These are phyloP conservation scores for Epistrophella euchroma DNA, from an alignment of 2,888 invertebrate species.

Conservation along the genomic window DNA sequence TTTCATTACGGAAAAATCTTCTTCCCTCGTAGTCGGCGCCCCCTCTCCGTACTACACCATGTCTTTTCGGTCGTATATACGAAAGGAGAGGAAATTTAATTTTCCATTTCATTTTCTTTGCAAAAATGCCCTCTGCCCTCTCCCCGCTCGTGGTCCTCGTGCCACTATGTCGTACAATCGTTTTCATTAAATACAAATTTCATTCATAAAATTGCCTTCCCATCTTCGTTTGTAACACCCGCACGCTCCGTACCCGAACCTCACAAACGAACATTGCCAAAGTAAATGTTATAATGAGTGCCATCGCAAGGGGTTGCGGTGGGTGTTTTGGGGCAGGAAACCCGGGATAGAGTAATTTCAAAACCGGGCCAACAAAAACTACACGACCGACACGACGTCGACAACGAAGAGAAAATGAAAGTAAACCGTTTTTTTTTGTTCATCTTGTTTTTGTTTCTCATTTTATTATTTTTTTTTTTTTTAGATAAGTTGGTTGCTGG, in stretches of 20 bases:
- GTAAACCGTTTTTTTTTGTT: constrained; percentile 59
- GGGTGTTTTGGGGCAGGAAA: constrained; percentile 37
- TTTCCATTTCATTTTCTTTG: constrained; percentile 72
- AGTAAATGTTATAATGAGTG: constrained; percentile 73
- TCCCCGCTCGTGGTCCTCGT: not conserved
- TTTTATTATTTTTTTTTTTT: constrained; percentile 42
- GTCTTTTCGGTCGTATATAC: not conserved
- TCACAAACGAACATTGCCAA: constrained; percentile 25
- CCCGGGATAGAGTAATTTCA: constrained; percentile 58
- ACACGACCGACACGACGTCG: constrained; percentile 43
- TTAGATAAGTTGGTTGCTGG: constrained; percentile 23
- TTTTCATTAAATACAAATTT: constrained; percentile 75
- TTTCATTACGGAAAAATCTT: constrained; percentile 69
- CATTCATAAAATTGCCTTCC: constrained; percentile 71
- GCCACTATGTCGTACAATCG: constrained; percentile 51
- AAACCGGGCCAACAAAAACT: constrained; percentile 72
- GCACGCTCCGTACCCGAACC: not conserved
- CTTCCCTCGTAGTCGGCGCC: not conserved
- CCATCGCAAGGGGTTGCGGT: constrained; percentile 30
- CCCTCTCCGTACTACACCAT: not conserved
- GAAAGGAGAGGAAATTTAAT: constrained; percentile 69
- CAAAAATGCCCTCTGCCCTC: constrained; percentile 31
- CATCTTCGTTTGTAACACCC: constrained; percentile 7
- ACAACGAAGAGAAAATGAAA: constrained; percentile 70
- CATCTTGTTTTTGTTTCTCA: constrained; percentile 63